Conservation (phyloP, 2,113 vertebrate genomes). For the Hyla sarda region DNA sequence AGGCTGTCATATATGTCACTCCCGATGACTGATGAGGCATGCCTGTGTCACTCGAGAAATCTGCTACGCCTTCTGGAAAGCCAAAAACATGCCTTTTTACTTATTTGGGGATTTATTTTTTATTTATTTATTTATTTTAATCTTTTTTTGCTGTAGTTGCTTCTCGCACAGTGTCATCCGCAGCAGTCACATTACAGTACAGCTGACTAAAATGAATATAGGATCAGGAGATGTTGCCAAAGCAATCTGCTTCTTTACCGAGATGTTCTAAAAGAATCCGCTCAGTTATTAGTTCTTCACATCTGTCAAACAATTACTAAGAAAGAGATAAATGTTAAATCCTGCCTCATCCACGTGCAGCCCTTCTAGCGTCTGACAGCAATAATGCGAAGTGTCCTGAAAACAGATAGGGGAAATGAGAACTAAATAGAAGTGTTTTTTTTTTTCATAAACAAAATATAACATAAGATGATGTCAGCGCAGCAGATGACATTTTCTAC, state of each 20-base stretch:
- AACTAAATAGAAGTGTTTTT: background rate
- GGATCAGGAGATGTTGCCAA: constrained; percentile 47
- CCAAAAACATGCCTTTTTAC: constrained; percentile 49
- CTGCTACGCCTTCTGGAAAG: constrained; percentile 46
- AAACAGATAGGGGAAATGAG: background rate
- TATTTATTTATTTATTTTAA: constrained; percentile 32
- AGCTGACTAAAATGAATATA: constrained; percentile 46
- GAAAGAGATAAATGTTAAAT: constrained; percentile 49
- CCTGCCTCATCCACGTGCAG: constrained; percentile 27
- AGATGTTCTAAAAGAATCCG: constrained; percentile 45
- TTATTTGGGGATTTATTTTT: constrained; percentile 39
- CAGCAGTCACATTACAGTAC: constrained; percentile 43
- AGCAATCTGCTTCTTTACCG: constrained; percentile 49
- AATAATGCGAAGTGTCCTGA: constrained; percentile 20
- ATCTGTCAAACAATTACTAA: constrained; percentile 55
- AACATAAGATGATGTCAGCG: background rate
- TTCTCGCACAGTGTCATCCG: background rate
- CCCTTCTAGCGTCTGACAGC: constrained; percentile 15
- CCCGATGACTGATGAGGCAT: constrained; percentile 51
- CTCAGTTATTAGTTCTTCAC: constrained; percentile 52
- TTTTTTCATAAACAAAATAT: background rate
- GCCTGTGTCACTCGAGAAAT: constrained; percentile 49
- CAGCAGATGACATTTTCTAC: background rate
- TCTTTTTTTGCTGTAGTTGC: background rate
- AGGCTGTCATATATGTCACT: constrained; percentile 57